Conservation (phyloP, 2,888 invertebrate species). For the Apamea epomidion region DNA sequence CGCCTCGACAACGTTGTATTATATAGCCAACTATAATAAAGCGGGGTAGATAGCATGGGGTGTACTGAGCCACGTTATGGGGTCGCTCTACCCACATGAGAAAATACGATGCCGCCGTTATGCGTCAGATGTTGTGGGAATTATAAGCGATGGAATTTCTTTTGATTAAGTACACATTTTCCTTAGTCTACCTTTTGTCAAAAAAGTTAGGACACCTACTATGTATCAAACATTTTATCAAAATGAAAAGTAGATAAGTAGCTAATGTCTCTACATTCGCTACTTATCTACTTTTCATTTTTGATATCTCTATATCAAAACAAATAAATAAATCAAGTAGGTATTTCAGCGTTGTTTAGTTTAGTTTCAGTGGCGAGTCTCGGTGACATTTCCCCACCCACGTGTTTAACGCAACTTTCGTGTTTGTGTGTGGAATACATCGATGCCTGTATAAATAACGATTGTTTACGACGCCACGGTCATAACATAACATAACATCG, state of each 20-base stretch:
- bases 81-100: slow-evolving; percentile 70
- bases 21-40: slow-evolving; percentile 83
- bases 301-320: slow-evolving; percentile 2
- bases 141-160: slow-evolving; percentile 36
- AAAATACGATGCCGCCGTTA: slow-evolving; percentile 58
- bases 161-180: slow-evolving; percentile 13
- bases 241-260: slow-evolving; percentile 1
- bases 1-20: slow-evolving; percentile 75
- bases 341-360: slow-evolving; percentile 53
- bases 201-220: background rate
- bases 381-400: slow-evolving; percentile 63
- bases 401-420: slow-evolving; percentile 57
- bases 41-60: slow-evolving; percentile 84
- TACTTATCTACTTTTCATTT: slow-evolving; percentile 1
- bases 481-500: slow-evolving; percentile 79
- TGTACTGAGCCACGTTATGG: slow-evolving; percentile 77
- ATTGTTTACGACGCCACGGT: slow-evolving; percentile 77
- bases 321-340: slow-evolving; percentile 21
- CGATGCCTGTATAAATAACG: slow-evolving; percentile 72
- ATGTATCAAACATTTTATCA: background rate
- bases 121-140: slow-evolving; percentile 52
- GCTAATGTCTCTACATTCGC: background rate
- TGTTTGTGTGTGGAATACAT: slow-evolving; percentile 64
- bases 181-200: background rate
- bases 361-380: slow-evolving; percentile 42